These are phyloP conservation scores for Drosophila cardini DNA, from an alignment of 1,140 invertebrate genomes.

Conservation along the genomic window DNA sequence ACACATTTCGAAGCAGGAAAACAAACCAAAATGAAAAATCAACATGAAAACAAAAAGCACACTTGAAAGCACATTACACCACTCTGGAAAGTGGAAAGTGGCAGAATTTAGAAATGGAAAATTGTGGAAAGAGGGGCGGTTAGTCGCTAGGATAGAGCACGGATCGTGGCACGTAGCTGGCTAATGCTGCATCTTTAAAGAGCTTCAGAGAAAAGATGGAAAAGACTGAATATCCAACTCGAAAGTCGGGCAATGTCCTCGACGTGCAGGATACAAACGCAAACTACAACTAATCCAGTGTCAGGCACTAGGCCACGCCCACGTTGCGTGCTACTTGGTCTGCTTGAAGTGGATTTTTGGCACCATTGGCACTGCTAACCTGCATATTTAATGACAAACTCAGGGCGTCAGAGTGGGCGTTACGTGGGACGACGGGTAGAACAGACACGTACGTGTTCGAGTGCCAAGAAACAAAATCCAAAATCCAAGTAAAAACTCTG, in stretches of 20 bases:
- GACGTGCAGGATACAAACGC: constrained; percentile 34
- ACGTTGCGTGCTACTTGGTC: constrained; percentile 49
- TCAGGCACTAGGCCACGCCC: constrained; percentile 44
- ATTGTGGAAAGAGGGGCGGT: neutral
- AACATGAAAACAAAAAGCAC: constrained; percentile 52
- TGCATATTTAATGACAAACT: constrained; percentile 82
- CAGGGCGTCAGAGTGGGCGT: neutral
- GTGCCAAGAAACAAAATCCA: constrained; percentile 61
- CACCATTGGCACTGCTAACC: constrained; percentile 83
- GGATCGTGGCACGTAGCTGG: constrained; percentile 66
- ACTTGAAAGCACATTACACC: constrained; percentile 76
- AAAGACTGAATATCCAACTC: constrained; percentile 37
- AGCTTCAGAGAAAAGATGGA: constrained; percentile 29
- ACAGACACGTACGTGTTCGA: constrained; percentile 68
- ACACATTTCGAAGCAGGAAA: constrained; percentile 63
- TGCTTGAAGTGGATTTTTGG: constrained; percentile 73
- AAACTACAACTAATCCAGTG: constrained; percentile 80
- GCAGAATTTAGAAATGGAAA: too few relatives aligned
- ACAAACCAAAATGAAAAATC: constrained; percentile 35
- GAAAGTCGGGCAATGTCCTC: constrained; percentile 25
- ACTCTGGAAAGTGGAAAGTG: constrained; percentile 2
- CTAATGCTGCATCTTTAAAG: constrained; percentile 81
- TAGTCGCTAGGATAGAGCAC: neutral
- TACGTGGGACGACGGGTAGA: neutral
- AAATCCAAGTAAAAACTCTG: constrained; percentile 22